Conservation (phyloP, 2,113 vertebrate species). For the Pelmatolapia mariae region DNA sequence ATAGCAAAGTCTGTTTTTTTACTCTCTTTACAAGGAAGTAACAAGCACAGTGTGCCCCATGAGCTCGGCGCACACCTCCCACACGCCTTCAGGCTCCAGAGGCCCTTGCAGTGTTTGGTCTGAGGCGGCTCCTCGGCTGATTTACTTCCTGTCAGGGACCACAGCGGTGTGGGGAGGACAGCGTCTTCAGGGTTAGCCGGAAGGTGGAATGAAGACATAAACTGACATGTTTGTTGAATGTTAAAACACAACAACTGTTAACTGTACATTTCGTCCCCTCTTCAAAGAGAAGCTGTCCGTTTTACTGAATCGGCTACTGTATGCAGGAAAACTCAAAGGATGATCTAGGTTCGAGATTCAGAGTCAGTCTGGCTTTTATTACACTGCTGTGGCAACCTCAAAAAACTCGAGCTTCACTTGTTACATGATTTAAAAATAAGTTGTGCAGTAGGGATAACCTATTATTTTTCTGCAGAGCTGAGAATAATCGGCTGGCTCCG, state of each 20-base stretch:
- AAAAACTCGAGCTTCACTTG: neutral
- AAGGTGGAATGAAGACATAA: slow-evolving; percentile 39
- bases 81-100: slow-evolving; percentile 47
- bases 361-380: neutral
- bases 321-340: neutral
- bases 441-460: neutral
- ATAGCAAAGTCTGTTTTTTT: slow-evolving; percentile 48
- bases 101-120: slow-evolving; percentile 56
- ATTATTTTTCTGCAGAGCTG: slow-evolving; percentile 34
- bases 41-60: slow-evolving; percentile 35
- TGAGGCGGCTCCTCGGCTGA: slow-evolving; percentile 47
- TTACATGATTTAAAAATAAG: slow-evolving; percentile 16
- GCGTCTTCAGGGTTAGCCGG: slow-evolving; percentile 20
- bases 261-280: neutral
- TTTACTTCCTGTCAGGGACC: slow-evolving; percentile 62
- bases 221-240: slow-evolving; percentile 26
- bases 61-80: slow-evolving; percentile 43
- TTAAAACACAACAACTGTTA: neutral
- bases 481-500: slow-evolving; percentile 30
- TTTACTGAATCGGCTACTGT: neutral
- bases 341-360: neutral
- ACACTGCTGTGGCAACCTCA: neutral
- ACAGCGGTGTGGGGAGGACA: slow-evolving; percentile 28
- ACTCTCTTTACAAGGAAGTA: slow-evolving; percentile 42
- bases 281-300: neutral